Evolutionary conservation across 2,888 invertebrate genomes (phyloP), one percentile per base, ranked within the genome.

Genomic region (Ophraella communa): DNA sequence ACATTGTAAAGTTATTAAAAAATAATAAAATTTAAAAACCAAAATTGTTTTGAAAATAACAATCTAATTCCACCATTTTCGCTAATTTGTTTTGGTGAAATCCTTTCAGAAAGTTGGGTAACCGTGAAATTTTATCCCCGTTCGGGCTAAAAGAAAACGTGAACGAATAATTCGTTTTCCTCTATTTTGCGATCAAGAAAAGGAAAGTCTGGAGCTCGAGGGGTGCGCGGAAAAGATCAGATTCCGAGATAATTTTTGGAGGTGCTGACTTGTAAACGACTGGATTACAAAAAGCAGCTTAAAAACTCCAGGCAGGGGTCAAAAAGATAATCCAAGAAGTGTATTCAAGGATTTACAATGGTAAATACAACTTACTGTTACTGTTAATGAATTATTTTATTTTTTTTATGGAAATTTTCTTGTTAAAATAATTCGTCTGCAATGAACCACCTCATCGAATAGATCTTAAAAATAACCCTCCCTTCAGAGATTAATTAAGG

Each of bases 231-330:
- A 62, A 71, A 71, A 62, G 72, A 74, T 76, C 74, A 72, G 73
- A 75, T 75, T 72, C 67, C 69, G 70, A 71, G 73, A 74, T 73
- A 75, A 76, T 76, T 75, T 75, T 64, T 69, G 62, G 71, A 76
- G 73, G 75, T 76, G 75, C 72, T 70, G 75, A 76, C 76, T 76
- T 75, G 76, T 70, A 74, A 76, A 73, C 71, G 73, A 74, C 69
- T 72, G 74, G 76, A 76, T 76, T 76, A 74, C 66, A 68, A 45
- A 62, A 76, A 76, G 74, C 71, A 39, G 74, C 73, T 76, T 76
- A 75, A 73, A 68, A 69, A 68, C 64, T 64, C 61, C 65, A n/a
- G 44, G 62, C 65, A 60, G 33, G 44, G 44, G 24, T 56, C 62
- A 42, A 55, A 24, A 14, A 27, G 49, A 51, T 51, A 27, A 24